These are phyloP conservation scores for Procambarus clarkii DNA, from an alignment of 1,140 invertebrate genomes.

Conservation along the genomic window DNA sequence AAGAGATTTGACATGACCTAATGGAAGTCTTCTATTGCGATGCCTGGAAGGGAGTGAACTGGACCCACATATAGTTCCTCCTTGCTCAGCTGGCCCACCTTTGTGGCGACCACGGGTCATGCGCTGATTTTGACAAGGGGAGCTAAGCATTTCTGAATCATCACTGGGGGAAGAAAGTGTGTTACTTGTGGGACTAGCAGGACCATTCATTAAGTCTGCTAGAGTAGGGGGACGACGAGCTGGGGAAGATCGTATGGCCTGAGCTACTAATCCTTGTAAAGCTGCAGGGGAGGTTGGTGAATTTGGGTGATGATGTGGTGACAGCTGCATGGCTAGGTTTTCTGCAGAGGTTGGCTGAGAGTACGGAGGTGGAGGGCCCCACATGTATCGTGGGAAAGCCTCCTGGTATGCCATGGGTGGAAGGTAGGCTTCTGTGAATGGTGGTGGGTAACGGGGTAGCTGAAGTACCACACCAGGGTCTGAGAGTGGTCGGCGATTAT, in stretches of 20 bases:
- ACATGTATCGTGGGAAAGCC: conserved; percentile 78
- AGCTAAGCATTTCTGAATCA: conserved; percentile 73
- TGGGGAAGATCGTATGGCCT: conserved; percentile 64
- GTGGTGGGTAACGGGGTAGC: conserved; percentile 81
- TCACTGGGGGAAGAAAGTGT: conserved; percentile 75
- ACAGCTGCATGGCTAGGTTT: conserved; percentile 69
- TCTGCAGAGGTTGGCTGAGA: conserved; percentile 79
- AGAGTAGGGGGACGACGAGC: conserved; percentile 62
- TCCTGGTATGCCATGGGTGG: conserved; percentile 76
- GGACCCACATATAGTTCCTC: conserved; percentile 64
- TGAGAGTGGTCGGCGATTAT: conserved; percentile 77
- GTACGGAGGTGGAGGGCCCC: conserved; percentile 86
- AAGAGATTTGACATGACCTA: conserved; percentile 72
- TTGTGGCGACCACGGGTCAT: conserved; percentile 60
- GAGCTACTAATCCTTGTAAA: conserved; percentile 68
- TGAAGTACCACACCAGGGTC: conserved; percentile 78
- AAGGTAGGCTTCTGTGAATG: conserved; percentile 76
- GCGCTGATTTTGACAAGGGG: conserved; percentile 57
- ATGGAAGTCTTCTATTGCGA: conserved; percentile 60
- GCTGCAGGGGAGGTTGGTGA: conserved; percentile 74
- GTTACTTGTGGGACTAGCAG: conserved; percentile 72
- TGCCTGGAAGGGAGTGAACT: conserved; percentile 71
- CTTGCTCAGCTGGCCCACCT: conserved; percentile 47
- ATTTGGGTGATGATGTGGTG: conserved; percentile 46
- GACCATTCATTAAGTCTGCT: conserved; percentile 64